Conservation (phyloP, 2,797 vertebrate species). For the Sebastes cheni region DNA sequence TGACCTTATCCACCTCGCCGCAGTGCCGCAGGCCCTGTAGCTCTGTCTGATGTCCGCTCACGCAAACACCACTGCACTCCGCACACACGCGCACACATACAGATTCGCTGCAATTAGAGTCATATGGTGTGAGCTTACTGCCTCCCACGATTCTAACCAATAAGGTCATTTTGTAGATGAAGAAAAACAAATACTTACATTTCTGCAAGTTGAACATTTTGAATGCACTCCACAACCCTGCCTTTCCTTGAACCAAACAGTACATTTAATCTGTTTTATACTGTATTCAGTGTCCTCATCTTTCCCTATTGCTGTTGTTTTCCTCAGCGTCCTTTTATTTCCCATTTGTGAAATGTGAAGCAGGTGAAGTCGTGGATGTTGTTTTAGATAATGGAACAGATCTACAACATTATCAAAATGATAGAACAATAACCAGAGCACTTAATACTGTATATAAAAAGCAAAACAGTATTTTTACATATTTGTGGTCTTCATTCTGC, state of each 20-base stretch:
- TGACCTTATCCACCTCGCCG: slow-evolving; percentile 60
- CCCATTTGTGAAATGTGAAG: background rate
- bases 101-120: slow-evolving; percentile 67
- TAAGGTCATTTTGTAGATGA: slow-evolving; percentile 70
- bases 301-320: background rate
- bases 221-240: slow-evolving; percentile 35
- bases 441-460: background rate
- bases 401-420: background rate
- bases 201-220: slow-evolving; percentile 47
- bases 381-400: background rate
- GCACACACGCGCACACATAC: background rate
- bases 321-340: slow-evolving; percentile 13
- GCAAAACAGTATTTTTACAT: background rate
- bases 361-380: background rate
- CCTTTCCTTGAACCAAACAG: slow-evolving; percentile 37
- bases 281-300: slow-evolving; percentile 4
- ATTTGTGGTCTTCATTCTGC: slow-evolving; percentile 5
- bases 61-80: slow-evolving; percentile 41
- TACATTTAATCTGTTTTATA: slow-evolving; percentile 9
- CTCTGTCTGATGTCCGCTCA: slow-evolving; percentile 73
- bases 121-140: slow-evolving; percentile 62
- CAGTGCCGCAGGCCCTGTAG: slow-evolving; percentile 49
- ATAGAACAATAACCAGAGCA: background rate
- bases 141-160: slow-evolving; percentile 72
- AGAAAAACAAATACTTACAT: slow-evolving; percentile 67